Conservation (phyloP, 2,888 invertebrate genomes). For the Cantharis flavilabris region DNA sequence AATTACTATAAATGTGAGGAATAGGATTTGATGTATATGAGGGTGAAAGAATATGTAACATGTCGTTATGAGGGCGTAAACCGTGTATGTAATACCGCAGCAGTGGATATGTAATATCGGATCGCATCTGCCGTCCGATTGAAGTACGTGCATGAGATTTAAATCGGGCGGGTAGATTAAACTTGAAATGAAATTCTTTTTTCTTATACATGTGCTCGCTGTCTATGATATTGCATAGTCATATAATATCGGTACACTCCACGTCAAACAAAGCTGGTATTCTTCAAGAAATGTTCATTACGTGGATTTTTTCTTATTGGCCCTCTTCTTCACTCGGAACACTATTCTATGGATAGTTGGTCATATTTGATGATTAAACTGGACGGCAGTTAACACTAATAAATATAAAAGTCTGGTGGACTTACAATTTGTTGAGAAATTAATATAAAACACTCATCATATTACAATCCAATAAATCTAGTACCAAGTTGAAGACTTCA, state of each 20-base stretch:
- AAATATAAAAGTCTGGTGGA: too few relatives aligned
- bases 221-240: constrained; percentile 43
- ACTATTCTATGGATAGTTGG: too few relatives aligned
- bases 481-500: too few relatives aligned
- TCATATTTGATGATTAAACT: too few relatives aligned
- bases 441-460: too few relatives aligned
- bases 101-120: constrained; percentile 45
- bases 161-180: constrained; percentile 49
- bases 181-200: constrained; percentile 48
- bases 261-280: constrained; percentile 3
- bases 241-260: constrained; percentile 40
- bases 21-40: constrained; percentile 28
- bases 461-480: too few relatives aligned
- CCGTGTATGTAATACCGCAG: constrained; percentile 44
- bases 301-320: background rate
- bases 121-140: constrained; percentile 51
- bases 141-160: constrained; percentile 50
- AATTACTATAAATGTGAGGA: constrained; percentile 34
- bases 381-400: too few relatives aligned
- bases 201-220: constrained; percentile 47
- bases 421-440: too few relatives aligned
- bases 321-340: too few relatives aligned
- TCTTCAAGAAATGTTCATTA: background rate
- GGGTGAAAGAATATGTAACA: constrained; percentile 28
- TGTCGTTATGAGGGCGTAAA: constrained; percentile 44